Evolutionary conservation across 2,113 vertebrate species (phyloP).

Genomic region (Panurus biarmicus): DNA sequence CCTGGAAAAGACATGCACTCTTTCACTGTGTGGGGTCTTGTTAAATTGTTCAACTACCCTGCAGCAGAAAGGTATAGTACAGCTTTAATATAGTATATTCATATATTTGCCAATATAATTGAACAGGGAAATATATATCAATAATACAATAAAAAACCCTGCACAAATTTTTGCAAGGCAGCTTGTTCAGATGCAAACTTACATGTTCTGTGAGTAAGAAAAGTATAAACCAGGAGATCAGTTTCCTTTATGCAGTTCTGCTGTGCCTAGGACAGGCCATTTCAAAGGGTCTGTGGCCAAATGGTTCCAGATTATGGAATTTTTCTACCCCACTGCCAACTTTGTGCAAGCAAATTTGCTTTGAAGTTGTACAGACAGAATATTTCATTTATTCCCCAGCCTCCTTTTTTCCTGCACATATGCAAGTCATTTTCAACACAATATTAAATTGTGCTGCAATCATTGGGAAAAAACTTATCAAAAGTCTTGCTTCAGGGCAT

Average conservation of each 20-base stretch:
- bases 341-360: slow-evolving; percentile 17
- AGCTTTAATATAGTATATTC: neutral
- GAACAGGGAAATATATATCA: neutral
- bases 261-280: neutral
- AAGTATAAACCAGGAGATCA: neutral
- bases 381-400: slow-evolving; percentile 12
- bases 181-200: neutral
- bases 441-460: slow-evolving; percentile 11
- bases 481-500: slow-evolving; percentile 8
- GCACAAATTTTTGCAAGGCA: neutral
- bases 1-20: neutral
- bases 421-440: slow-evolving; percentile 40
- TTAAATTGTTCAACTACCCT: neutral
- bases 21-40: neutral
- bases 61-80: neutral
- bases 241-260: neutral
- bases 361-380: slow-evolving; percentile 34
- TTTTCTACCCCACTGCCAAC: slow-evolving; percentile 23
- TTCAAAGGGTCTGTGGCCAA: slow-evolving; percentile 22
- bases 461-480: neutral
- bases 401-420: slow-evolving; percentile 11
- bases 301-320: slow-evolving; percentile 26
- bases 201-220: neutral
- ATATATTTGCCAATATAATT: neutral
- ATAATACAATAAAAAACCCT: neutral